Evolutionary conservation across 2,113 vertebrate genomes (phyloP).

Genomic region (Mus musculus): DNA sequence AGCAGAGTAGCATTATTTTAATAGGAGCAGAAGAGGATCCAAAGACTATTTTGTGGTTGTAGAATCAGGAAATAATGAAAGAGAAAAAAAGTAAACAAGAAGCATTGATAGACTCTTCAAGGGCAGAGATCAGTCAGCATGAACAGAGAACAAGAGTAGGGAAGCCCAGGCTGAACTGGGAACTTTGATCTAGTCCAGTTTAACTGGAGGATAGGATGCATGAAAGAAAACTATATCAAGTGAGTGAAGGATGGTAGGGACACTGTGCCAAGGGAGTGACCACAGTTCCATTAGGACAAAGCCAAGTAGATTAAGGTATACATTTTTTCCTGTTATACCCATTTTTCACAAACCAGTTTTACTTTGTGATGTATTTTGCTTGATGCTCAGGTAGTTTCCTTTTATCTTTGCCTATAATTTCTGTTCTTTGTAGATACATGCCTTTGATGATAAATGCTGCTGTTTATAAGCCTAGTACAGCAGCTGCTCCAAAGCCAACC

Average conservation of each 20-base stretch:
- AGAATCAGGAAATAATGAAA: not conserved
- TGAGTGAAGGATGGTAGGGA: not conserved
- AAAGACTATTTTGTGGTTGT: not conserved
- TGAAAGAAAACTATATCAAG: not conserved
- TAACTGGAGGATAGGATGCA: not conserved
- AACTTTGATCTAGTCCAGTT: not conserved
- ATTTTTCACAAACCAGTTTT: conserved; percentile 36
- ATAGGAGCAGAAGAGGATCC: not conserved
- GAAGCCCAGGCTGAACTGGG: not conserved
- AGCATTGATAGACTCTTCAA: not conserved
- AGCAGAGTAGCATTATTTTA: not conserved
- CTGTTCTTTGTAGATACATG: not conserved
- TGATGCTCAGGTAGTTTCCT: not conserved
- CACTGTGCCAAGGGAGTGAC: not conserved
- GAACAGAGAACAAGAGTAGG: not conserved
- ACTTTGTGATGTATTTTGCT: conserved; percentile 23
- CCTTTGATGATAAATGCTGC: not conserved
- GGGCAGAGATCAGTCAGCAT: not conserved
- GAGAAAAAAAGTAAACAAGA: not conserved
- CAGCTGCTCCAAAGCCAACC: not conserved
- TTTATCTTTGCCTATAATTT: conserved; percentile 34
- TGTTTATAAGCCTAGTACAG: not conserved
- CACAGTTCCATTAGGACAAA: not conserved
- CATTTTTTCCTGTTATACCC: not conserved
- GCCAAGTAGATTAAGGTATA: not conserved